phyloP scores from a whole-genome alignment of 2,797 vertebrate genomes.

The Eutrigla gurnardus region DNA sequence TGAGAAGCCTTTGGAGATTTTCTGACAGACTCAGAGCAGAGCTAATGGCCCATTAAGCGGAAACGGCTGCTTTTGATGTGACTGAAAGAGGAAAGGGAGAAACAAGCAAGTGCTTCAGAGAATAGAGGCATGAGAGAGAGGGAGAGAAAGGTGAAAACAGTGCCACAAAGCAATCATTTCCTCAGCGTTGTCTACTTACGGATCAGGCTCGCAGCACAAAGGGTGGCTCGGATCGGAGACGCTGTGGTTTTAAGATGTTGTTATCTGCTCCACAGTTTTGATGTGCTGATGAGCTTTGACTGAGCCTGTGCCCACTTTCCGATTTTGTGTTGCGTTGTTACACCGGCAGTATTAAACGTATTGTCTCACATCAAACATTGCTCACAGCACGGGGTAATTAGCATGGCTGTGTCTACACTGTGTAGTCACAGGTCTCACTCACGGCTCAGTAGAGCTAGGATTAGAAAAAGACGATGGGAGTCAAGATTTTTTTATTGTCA shows the following conservation, averaged over 20 bases:
- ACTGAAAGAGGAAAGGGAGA: constrained; percentile 38
- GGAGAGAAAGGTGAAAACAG: constrained; percentile 48
- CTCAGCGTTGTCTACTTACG: constrained; percentile 48
- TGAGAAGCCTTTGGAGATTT: constrained; percentile 49
- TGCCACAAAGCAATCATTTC: constrained; percentile 53
- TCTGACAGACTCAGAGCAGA: constrained; percentile 63
- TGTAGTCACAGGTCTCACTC: background rate
- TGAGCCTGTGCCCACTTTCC: background rate
- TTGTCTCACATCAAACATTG: constrained; percentile 19
- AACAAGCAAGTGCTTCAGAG: constrained; percentile 29
- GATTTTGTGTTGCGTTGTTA: background rate
- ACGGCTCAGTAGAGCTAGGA: constrained; percentile 10
- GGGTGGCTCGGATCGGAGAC: constrained; percentile 33
- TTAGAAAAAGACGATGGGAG: constrained; percentile 2
- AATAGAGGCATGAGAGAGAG: constrained; percentile 28
- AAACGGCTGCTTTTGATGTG: constrained; percentile 68
- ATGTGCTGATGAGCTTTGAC: constrained; percentile 50
- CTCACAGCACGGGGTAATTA: constrained; percentile 45
- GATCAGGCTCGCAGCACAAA: constrained; percentile 37
- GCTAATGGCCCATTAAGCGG: constrained; percentile 72
- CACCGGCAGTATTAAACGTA: constrained; percentile 23
- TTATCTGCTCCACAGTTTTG: constrained; percentile 41
- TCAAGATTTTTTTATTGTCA: too few species aligned
- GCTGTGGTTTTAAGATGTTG: constrained; percentile 30
- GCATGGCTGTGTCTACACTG: constrained; percentile 15